Evolutionary conservation across 2,113 vertebrate genomes (phyloP).

Genomic region (Cinclus cinclus): DNA sequence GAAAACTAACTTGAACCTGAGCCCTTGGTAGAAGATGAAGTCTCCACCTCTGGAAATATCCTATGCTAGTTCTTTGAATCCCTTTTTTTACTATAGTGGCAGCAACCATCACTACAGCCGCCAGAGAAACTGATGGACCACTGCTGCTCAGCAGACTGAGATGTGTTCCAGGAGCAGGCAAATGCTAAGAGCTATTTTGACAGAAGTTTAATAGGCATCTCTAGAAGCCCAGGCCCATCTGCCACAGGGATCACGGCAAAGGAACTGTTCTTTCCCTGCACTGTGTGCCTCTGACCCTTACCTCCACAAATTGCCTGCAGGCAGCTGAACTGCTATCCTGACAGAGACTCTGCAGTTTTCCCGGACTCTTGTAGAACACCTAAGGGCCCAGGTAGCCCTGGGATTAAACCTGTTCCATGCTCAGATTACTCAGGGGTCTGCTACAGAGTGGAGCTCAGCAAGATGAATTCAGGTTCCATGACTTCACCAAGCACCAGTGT

Average conservation of each 20-base stretch:
- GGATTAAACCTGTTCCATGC: not conserved
- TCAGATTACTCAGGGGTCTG: not conserved
- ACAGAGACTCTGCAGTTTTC: not conserved
- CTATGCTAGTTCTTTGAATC: not conserved
- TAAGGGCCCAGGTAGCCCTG: not conserved
- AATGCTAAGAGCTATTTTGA: not conserved
- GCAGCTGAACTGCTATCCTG: not conserved
- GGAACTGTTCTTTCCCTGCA: not conserved
- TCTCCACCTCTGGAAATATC: not conserved
- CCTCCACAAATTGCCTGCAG: not conserved
- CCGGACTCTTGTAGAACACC: not conserved
- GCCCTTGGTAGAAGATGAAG: not conserved
- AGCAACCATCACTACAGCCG: not conserved
- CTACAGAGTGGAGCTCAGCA: not conserved
- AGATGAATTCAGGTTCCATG: rapidly evolving
- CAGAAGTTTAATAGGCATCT: not conserved
- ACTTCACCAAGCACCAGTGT: not conserved
- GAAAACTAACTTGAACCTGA: not conserved
- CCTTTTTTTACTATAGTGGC: not conserved
- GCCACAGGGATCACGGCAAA: not conserved
- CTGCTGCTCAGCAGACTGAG: not conserved
- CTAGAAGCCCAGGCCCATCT: not conserved
- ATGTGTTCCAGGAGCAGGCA: not conserved
- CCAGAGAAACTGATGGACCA: not conserved
- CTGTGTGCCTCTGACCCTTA: not conserved